Percentiles rank a stretch among this genome's conserved stretches.
These are phyloP conservation scores for Myopa tessellatipennis DNA, from an alignment of 2,888 invertebrate species.

Conservation along the genomic window DNA sequence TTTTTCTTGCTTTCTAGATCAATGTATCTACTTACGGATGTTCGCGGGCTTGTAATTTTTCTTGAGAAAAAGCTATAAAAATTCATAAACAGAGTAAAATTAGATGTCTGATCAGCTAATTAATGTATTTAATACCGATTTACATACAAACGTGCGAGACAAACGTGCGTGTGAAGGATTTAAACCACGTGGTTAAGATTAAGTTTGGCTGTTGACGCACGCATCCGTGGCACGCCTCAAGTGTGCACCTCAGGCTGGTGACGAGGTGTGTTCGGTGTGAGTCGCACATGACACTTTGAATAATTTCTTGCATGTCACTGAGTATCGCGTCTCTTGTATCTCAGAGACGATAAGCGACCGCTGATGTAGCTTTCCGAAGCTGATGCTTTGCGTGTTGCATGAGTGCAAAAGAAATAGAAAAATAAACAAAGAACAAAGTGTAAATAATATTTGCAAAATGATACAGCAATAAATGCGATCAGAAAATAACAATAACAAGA, in stretches of 20 bases:
- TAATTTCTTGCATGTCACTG: conserved; percentile 25
- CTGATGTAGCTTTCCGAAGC: too few species aligned
- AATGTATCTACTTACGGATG: conserved; percentile 33
- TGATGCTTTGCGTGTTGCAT: conserved; percentile 1
- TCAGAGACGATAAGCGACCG: background rate
- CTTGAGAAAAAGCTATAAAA: conserved; percentile 58
- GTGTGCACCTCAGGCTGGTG: background rate
- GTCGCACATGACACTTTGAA: conserved; percentile 14
- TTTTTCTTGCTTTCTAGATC: conserved; percentile 30
- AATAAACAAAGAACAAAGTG: conserved; percentile 10
- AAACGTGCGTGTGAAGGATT: conserved; percentile 1
- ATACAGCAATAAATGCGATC: background rate
- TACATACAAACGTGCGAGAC: background rate
- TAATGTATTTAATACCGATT: conserved; percentile 14
- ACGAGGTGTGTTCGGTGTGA: background rate
- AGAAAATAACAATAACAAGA: background rate
- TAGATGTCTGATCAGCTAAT: background rate
- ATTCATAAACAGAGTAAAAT: conserved; percentile 34
- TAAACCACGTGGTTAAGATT: background rate
- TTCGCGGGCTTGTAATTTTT: conserved; percentile 49
- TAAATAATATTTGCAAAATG: conserved; percentile 12
- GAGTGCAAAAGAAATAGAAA: background rate
- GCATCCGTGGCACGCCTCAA: conserved; percentile 17
- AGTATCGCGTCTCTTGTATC: background rate
- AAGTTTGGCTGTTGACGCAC: background rate